Conservation (phyloP, 2,888 invertebrate species). For the Helobdella robusta region DNA sequence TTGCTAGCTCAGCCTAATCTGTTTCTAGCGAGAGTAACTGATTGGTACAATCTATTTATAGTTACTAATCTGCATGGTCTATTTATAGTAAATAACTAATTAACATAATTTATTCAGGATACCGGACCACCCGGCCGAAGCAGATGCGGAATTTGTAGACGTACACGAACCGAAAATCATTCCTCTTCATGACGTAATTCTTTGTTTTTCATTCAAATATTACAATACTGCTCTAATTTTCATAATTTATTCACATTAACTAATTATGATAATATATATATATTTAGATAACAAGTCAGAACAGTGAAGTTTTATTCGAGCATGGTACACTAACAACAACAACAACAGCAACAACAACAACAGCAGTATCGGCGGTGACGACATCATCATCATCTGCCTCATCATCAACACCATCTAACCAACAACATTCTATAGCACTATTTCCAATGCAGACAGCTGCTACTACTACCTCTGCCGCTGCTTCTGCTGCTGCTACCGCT, state of each 20-base stretch:
- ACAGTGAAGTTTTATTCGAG: constrained; percentile 23
- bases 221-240: background rate
- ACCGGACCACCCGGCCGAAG: constrained; percentile 76
- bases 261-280: background rate
- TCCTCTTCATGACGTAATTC: constrained; percentile 69
- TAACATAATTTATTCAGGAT: constrained; percentile 56
- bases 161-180: constrained; percentile 70
- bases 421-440: too few relatives aligned
- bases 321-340: constrained; percentile 19
- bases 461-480: too few relatives aligned
- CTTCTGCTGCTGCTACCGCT: too few relatives aligned
- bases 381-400: background rate
- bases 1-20: too few relatives aligned
- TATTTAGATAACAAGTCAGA: constrained; percentile 13
- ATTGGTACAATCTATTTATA: background rate
- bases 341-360: background rate
- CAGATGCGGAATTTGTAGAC: constrained; percentile 69
- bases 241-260: background rate
- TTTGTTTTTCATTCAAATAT: background rate
- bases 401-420: too few relatives aligned
- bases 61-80: background rate
- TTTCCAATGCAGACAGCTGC: too few relatives aligned
- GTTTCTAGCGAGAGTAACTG: too few relatives aligned
- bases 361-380: background rate
- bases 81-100: background rate